Evolutionary conservation across 2,113 vertebrate genomes (phyloP), one percentile per base, ranked within the genome.

Genomic region (Salvator merianae): DNA sequence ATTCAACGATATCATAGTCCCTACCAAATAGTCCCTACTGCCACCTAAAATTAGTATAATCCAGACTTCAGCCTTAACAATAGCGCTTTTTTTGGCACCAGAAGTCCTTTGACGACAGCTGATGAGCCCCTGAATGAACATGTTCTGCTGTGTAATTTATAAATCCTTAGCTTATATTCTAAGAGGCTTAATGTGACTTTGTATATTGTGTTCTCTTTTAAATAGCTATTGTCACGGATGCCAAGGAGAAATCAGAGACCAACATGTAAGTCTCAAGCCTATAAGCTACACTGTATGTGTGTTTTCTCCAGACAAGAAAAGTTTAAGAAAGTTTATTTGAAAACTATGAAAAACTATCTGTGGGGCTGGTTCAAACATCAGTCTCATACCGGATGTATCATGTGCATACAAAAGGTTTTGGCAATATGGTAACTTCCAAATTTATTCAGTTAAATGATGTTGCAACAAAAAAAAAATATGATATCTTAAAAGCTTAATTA

Each of bases 141-240:
- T 5, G 43, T 47, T 47, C 43, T 47, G 43, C 43, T 47, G 43
- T 47, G 43, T 47, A 9, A 20, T 2, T 36, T 34, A 70, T 32
- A 70, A 4, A 70, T 70, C 20, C 68, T 70, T 70, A 71, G 34
- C 43, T 47, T 47, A 47, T 47, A 9, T 9, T 47, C n/a, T n/a
- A n/a, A n/a, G n/a, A n/a, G n/a, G n/a, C 68, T 32, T 18, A 84
- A 66, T 89, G 86, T 73, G 76, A 89, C 68, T 89, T 12, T 20
- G 7, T 78, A 16, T 65, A 75, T 90, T 92, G 94, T 89, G 55
- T 59, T 59, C 20, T 59, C 55, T 86, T 84, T 96, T 94, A 53
- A 69, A 83, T 88, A 99, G 98, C 91, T 97, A 92, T 94, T 99
- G 98, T 93, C 96, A 97, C 38, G 97, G 96, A 47, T 99, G 99